Evolutionary conservation across 2,888 invertebrate species (phyloP).

Genomic region (Leptogaster cylindrica): DNA sequence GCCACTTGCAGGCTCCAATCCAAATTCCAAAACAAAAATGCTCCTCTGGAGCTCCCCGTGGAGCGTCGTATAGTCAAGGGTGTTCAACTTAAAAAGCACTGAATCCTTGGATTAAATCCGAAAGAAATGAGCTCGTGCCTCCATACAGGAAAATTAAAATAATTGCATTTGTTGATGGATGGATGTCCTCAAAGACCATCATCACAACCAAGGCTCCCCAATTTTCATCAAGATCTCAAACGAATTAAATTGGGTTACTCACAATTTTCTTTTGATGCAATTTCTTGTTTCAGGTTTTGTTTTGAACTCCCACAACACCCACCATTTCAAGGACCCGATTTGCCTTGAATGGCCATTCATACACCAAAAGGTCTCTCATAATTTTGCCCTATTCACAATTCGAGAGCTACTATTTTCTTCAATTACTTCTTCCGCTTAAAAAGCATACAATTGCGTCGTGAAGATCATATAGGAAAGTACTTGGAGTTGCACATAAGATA

Average conservation of each 20-base stretch:
- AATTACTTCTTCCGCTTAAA: too few species aligned
- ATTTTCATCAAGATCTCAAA: conserved; percentile 14
- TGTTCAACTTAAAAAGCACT: conserved; percentile 23
- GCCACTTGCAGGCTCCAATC: conserved; percentile 9
- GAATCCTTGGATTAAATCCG: conserved; percentile 8
- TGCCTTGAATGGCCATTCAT: too few species aligned
- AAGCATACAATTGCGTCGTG: too few species aligned
- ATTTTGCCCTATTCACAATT: too few species aligned
- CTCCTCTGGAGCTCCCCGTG: not conserved
- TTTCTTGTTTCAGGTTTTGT: not conserved
- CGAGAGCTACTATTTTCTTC: too few species aligned
- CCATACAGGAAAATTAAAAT: conserved; percentile 43
- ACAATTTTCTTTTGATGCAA: conserved; percentile 19
- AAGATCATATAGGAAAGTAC: too few species aligned
- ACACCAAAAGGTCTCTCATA: too few species aligned
- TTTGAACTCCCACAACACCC: too few species aligned
- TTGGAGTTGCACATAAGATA: too few species aligned
- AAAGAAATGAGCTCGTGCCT: conserved; percentile 23
- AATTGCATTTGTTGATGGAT: conserved; percentile 33
- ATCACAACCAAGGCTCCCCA: conserved; percentile 7
- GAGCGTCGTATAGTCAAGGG: conserved; percentile 3
- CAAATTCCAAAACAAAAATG: not conserved
- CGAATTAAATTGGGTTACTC: conserved; percentile 20
- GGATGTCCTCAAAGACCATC: not conserved
- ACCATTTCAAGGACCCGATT: too few species aligned